phyloP scores from a whole-genome alignment of 2,888 invertebrate species.

The Poecilobothrus nobilitatus region DNA sequence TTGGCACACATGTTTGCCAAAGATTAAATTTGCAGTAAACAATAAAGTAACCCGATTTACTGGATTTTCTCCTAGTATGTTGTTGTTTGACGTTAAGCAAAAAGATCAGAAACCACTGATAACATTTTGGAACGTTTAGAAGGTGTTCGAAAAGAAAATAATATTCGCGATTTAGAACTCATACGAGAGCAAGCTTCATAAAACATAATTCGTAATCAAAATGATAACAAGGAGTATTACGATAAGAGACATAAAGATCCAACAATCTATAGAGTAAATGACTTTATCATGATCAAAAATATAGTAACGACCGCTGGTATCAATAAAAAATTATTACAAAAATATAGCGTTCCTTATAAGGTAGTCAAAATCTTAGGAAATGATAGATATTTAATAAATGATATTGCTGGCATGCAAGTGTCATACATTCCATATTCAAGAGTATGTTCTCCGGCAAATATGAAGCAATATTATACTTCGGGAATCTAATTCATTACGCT shows the following conservation, averaged over 20 bases:
- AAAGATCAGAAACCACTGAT: too few relatives aligned
- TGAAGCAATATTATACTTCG: too few relatives aligned
- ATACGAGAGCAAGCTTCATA: constrained; percentile 16
- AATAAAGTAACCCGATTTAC: too few relatives aligned
- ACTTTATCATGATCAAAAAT: constrained; percentile 27
- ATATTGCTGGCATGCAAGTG: constrained; percentile 16
- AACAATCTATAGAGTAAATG: constrained; percentile 19
- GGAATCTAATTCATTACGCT: too few relatives aligned
- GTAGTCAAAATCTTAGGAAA: constrained; percentile 25
- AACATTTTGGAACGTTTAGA: too few relatives aligned
- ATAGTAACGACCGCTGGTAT: constrained; percentile 13
- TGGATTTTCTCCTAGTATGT: too few relatives aligned
- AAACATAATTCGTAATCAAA: constrained; percentile 21
- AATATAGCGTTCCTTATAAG: constrained; percentile 28
- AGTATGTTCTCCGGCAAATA: constrained; percentile 11
- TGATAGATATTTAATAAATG: constrained; percentile 25
- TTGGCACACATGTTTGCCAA: too few relatives aligned
- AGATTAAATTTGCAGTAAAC: too few relatives aligned
- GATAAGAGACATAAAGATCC: constrained; percentile 19
- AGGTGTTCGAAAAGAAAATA: too few relatives aligned
- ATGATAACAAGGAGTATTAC: constrained; percentile 18
- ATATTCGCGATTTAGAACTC: constrained; percentile 8
- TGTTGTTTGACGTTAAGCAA: too few relatives aligned
- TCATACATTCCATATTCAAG: neutral
- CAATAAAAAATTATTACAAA: constrained; percentile 27